These are phyloP conservation scores for Gymnorhina tibicen DNA, from an alignment of 2,113 vertebrate genomes.

Conservation along the genomic window DNA sequence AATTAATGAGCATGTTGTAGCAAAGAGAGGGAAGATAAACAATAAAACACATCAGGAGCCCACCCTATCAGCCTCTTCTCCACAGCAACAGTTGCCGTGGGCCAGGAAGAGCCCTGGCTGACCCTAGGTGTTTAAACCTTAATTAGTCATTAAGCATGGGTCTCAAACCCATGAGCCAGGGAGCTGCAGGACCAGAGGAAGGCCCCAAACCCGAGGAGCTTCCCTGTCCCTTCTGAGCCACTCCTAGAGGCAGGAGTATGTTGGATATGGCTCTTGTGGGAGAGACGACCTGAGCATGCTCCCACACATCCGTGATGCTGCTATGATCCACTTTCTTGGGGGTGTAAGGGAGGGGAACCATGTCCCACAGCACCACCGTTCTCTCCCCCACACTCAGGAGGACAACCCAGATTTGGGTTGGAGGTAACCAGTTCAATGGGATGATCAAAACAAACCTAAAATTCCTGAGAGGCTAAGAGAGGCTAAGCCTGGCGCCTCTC, in stretches of 20 bases:
- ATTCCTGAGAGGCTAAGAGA: no score
- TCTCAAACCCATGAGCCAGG: background rate
- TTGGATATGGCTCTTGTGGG: fast-evolving
- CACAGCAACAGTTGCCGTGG: background rate
- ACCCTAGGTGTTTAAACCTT: background rate
- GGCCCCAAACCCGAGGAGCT: background rate
- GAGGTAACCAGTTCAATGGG: background rate
- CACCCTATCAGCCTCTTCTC: background rate
- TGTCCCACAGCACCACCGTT: background rate
- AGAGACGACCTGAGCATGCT: background rate
- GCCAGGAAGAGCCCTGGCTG: background rate
- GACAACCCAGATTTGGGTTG: background rate
- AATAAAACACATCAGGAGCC: background rate
- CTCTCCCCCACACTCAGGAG: fast-evolving
- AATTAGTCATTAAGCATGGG: background rate
- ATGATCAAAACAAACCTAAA: background rate
- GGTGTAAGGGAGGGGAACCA: fast-evolving
- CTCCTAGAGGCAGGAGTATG: background rate
- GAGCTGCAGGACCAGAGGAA: background rate
- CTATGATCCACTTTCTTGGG: background rate
- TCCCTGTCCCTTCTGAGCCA: background rate
- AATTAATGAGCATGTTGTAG: background rate
- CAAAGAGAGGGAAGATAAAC: background rate
- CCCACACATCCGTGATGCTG: fast-evolving
- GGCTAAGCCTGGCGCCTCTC: background rate